Evolutionary conservation across 2,888 invertebrate species (phyloP), one percentile per base, ranked within the genome.

Genomic region (Torymus aiolomorphi): DNA sequence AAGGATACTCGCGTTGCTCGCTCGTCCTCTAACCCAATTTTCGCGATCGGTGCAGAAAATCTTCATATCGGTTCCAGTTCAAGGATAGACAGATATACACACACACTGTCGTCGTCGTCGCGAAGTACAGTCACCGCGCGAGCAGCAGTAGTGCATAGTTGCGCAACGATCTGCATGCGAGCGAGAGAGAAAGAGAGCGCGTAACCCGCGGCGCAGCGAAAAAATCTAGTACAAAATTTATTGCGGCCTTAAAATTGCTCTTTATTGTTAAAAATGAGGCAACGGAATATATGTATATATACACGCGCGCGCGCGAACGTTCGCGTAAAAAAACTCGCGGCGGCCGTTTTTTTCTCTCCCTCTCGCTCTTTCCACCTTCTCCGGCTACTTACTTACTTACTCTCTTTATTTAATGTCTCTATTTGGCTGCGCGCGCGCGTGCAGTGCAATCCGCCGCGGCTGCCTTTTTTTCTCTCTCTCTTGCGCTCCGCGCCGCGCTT

Each of bases 221-320:
- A 78, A 78, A 62, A 73, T 78, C 78, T 73, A 73, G 78, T 56
- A 66, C 77, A 77, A 77, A 65, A 77, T 77, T 77, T 77, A 76
- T 76, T 76, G 54, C 69, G 54, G 62, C 69, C 69, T 76, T 76
- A 76, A 76, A 76, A 76, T 69, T 66, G 20, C 74, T 66, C 66
- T 77, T 77, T 77, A 77, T 77, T 77, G 77, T 77, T 77, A 71
- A 77, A 20, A 77, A 77, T 77, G 77, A 71, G 65, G 77, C 77
- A 77, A 77, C 62, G 51, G n/a, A 42, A 42, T 42, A 42, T 42
- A 42, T 42, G 42, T 42, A 42, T 42, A 42, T 8, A 42, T 42
- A 42, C 8, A 42, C 2, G 16, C 62, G 18, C 62, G 42, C 51
- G 20, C 51, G 31, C 51, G 52, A 42, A 42, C 14, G 66, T 57